Evolutionary conservation across 2,888 invertebrate species (phyloP).

Genomic region (Drosophila pegasa): DNA sequence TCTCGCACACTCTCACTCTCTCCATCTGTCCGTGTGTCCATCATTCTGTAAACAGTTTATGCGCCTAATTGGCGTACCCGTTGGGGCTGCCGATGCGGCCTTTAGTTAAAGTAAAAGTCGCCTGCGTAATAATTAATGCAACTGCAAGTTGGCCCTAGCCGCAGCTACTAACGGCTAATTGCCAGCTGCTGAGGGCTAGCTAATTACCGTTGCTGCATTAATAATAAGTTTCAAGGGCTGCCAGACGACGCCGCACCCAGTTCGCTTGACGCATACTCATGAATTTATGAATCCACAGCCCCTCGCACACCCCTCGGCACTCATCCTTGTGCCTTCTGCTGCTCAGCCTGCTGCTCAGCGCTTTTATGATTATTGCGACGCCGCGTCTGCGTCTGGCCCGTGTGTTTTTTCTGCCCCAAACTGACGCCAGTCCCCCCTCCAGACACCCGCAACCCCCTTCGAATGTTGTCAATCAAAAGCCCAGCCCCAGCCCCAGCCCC

Average conservation of each 20-base stretch:
- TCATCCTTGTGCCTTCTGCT: background rate
- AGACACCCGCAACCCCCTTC: background rate
- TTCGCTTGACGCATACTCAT: slow-evolving; percentile 59
- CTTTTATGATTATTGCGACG: slow-evolving; percentile 79
- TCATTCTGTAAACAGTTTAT: slow-evolving; percentile 52
- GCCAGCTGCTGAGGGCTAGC: slow-evolving; percentile 24
- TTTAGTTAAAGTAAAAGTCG: slow-evolving; percentile 40
- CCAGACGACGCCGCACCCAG: slow-evolving; percentile 29
- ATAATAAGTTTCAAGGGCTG: slow-evolving; percentile 30
- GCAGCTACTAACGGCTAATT: slow-evolving; percentile 45
- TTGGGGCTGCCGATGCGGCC: slow-evolving; percentile 30
- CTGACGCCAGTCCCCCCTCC: slow-evolving; percentile 58
- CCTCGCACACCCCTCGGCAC: background rate
- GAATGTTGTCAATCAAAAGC: slow-evolving; percentile 65
- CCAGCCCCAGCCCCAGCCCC: too few relatives aligned
- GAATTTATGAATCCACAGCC: slow-evolving; percentile 34
- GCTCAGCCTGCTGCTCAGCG: slow-evolving; percentile 35
- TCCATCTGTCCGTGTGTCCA: slow-evolving; percentile 4
- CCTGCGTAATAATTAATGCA: slow-evolving; percentile 65
- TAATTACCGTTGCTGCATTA: slow-evolving; percentile 55
- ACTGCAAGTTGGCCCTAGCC: slow-evolving; percentile 50
- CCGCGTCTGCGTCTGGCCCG: slow-evolving; percentile 73
- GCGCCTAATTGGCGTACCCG: slow-evolving; percentile 65
- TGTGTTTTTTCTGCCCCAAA: slow-evolving; percentile 33
- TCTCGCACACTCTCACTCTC: background rate